Percentiles rank a stretch among this genome's conserved stretches.
These are phyloP conservation scores for Anhinga rufa DNA, from an alignment of 2,113 vertebrate species.

Conservation along the genomic window DNA sequence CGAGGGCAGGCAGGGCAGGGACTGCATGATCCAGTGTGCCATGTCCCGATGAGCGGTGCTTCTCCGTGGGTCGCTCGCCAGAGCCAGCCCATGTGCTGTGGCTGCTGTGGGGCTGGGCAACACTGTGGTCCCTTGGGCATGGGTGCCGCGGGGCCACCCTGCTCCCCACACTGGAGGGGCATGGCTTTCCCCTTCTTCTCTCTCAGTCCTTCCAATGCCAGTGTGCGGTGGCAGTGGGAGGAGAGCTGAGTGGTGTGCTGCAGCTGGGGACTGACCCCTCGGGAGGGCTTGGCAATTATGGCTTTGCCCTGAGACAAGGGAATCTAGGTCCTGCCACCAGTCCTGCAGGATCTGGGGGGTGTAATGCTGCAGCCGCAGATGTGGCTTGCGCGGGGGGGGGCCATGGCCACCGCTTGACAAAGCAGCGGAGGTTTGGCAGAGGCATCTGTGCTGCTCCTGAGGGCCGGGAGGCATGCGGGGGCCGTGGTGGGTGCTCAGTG, in stretches of 20 bases:
- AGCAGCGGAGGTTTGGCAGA: background rate
- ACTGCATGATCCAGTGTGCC: fast-evolving
- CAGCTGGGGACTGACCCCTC: background rate
- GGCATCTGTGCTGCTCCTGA: background rate
- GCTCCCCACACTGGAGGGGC: background rate
- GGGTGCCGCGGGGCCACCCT: fast-evolving
- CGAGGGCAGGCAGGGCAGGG: background rate
- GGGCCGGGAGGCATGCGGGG: background rate
- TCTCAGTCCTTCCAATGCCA: background rate
- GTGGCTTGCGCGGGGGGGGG: fast-evolving
- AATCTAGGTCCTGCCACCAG: background rate
- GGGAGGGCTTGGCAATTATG: background rate
- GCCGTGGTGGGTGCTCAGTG: fast-evolving
- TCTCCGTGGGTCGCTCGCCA: fast-evolving
- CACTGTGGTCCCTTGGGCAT: fast-evolving
- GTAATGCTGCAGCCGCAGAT: background rate
- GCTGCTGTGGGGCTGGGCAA: background rate
- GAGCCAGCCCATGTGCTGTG: fast-evolving
- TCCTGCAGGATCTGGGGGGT: background rate
- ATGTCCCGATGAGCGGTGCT: fast-evolving
- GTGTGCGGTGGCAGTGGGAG: background rate
- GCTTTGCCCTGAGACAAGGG: background rate
- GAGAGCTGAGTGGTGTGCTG: background rate
- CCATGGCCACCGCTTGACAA: background rate
- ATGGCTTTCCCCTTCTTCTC: background rate